Percentiles rank a stretch among this genome's conserved stretches.
Evolutionary conservation across 2,113 vertebrate genomes (phyloP).

Genomic region (Poeciliopsis retropinna): DNA sequence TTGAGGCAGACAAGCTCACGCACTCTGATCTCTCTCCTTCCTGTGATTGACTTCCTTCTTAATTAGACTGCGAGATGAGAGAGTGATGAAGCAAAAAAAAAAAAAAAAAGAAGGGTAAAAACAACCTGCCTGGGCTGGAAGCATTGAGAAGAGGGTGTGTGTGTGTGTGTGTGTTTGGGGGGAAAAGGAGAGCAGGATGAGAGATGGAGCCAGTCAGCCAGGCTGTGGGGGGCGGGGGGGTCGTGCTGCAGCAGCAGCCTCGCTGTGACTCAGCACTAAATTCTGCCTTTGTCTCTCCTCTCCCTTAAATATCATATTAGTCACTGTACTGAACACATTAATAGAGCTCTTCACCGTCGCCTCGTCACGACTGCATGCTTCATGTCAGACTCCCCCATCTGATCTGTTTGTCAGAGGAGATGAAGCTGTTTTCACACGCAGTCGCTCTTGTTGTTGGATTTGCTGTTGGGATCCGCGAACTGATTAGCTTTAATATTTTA

Average conservation of each 20-base stretch:
- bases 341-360: conserved; percentile 30
- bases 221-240: conserved; percentile 57
- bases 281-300: conserved; percentile 34
- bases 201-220: conserved; percentile 51
- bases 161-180: too few relatives aligned
- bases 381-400: conserved; percentile 8
- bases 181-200: conserved; percentile 43
- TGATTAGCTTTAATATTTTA: not conserved
- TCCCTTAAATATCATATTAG: conserved; percentile 49
- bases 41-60: conserved; percentile 51
- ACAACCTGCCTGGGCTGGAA: conserved; percentile 23
- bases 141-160: conserved; percentile 12
- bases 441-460: not conserved
- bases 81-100: conserved; percentile 41
- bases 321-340: conserved; percentile 49
- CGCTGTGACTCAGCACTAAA: conserved; percentile 81
- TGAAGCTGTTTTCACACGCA: not conserved
- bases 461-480: not conserved
- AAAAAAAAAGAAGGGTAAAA: not conserved
- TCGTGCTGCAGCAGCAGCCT: conserved; percentile 82
- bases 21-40: conserved; percentile 46
- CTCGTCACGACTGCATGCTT: conserved; percentile 38
- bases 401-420: not conserved
- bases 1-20: conserved; percentile 51
- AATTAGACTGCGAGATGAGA: conserved; percentile 68